Base-by-base conservation (phyloP, 2,888 invertebrate species). In the Eristalinus sepulchralis region DNA sequence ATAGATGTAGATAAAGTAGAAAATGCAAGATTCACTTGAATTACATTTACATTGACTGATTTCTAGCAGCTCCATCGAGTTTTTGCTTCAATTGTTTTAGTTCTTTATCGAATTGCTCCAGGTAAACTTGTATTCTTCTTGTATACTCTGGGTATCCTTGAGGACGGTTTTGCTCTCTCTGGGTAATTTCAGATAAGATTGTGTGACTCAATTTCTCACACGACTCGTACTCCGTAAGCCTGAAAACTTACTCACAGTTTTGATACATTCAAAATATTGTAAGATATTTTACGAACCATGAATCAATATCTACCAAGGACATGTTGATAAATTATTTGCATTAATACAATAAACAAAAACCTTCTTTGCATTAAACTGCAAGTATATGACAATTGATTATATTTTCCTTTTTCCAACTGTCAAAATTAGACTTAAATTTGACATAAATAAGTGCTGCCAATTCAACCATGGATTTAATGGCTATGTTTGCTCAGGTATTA, bases 181-280 rank as follows among this genome's bases (percentile, higher is more conserved):
- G 90, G 0, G 94, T 94, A 9, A 96, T 89, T 89, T 95, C 94
- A 79, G 94, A 94, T 92, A 95, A 94, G 64, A 96, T 94, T 88
- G 95, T 94, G 62, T 95, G 93, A 89, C 94, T 94, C 24, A 95
- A 90, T 82, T 94, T 94, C 89, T 95, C 95, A 89, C 95, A 95
- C 0, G 95, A 94, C 89, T 95, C 95, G 91, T 94, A 94, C 90
- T 96, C 95, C 0, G 93, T 91, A 13, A 95, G 91, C 96, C 95
- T 95, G 84, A 11, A 57, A 27, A 55, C 4, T 5, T 39, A 31
- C 4, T 5, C 33, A 31, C 10, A 24, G 1, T 39, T 31, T 64
- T 17, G 57, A n/a, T 20, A 9, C 8, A 20, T 24, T 2, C 24
- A 36, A 17, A 24, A 20, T 33, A 13, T 47, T 17, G 8, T 17